Base-by-base conservation (phyloP, 2,888 invertebrate species). In the Gandaritis pyraliata region DNA sequence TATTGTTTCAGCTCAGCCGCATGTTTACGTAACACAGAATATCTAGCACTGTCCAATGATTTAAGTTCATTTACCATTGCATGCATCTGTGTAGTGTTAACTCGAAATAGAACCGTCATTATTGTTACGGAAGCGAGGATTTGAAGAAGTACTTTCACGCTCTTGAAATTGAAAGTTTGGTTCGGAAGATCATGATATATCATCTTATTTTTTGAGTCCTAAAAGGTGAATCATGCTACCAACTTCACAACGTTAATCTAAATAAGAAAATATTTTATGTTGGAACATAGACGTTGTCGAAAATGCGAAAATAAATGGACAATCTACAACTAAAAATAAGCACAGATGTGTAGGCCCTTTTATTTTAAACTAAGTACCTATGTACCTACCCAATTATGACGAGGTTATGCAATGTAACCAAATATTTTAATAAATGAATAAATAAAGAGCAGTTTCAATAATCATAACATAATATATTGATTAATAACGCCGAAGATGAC, bases 1-100 rank as follows among this genome's bases (percentile, higher is more conserved):
- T 82, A 80, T 81, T 78, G 73, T 81, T 79, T 76, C 76, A 74
- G 70, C 64, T 76, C 76, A 74, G 70, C 64, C 70, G 72, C 66
- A 65, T 74, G 74, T 75, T 75, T 74, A 75, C 70, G 64, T 62
- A 69, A 58, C 60, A 61, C 53, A 57, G 57, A 29, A 51, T 46
- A 59, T 15, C 58, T 54, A 59, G 54, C 48, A 60, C 52, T 36
- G 53, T 71, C 71, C 68, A 58, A 69, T 63, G 64, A 68, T 66
- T 59, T 46, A 72, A 75, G 76, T 77, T 78, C 72, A 73, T 78
- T 77, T 78, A 77, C 77, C 72, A 75, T 52, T 75, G 74, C 76
- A 75, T 74, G 74, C 76, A 75, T 80, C 78, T 81, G 79, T 67
- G 66, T 66, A 72, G 65, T 75, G 74, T 79, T 72, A 59, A 69